These are phyloP conservation scores for Nudaria mundana DNA, from an alignment of 2,888 invertebrate genomes.

Conservation along the genomic window DNA sequence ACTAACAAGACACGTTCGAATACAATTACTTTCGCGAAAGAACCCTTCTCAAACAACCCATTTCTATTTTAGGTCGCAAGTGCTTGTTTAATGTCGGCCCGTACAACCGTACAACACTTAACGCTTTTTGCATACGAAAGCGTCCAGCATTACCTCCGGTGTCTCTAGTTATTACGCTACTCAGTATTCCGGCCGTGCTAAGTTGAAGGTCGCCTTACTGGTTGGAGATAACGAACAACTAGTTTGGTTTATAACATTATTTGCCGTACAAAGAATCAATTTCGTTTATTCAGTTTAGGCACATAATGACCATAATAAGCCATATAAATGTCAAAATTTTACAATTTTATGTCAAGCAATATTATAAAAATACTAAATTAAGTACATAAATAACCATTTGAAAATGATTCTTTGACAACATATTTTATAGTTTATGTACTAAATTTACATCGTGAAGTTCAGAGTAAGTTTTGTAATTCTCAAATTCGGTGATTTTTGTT, in stretches of 20 bases:
- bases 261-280: no score
- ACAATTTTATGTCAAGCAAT: no score
- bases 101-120: constrained; percentile 79
- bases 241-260: constrained; percentile 32
- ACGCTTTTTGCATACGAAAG: constrained; percentile 81
- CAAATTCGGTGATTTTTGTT: no score
- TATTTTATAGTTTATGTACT: constrained; percentile 8
- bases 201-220: constrained; percentile 73
- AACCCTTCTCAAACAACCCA: constrained; percentile 80
- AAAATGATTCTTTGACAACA: constrained; percentile 29
- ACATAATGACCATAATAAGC: no score
- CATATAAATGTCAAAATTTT: no score
- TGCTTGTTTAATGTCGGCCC: constrained; percentile 79
- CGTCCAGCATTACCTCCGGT: constrained; percentile 65
- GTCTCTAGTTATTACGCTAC: constrained; percentile 72
- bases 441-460: background rate
- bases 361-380: no score
- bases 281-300: no score
- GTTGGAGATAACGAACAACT: constrained; percentile 65
- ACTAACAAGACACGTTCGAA: constrained; percentile 78
- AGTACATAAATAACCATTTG: no score
- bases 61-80: constrained; percentile 77
- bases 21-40: constrained; percentile 80
- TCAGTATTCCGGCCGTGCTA: constrained; percentile 68
- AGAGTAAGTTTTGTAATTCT: background rate